phyloP scores from a whole-genome alignment of 1,140 invertebrate genomes.

The Zophobas morio region DNA sequence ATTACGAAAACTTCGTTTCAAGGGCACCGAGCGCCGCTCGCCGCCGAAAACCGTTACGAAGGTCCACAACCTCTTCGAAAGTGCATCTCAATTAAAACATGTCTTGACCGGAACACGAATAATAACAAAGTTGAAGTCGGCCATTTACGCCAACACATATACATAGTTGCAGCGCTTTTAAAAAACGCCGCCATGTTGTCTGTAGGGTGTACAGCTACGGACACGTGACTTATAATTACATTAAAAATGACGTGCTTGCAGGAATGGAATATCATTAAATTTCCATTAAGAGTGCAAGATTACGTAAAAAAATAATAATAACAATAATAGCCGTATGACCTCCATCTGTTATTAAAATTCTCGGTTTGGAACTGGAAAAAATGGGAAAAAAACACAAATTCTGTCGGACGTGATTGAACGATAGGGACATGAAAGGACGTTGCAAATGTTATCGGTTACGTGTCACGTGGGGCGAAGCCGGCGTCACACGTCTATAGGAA shows the following conservation, averaged over 20 bases:
- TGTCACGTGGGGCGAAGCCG: neutral
- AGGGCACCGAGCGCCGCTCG: neutral
- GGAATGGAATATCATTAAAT: constrained; percentile 4
- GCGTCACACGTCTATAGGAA: neutral
- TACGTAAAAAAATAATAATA: constrained; percentile 23
- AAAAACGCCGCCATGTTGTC: constrained; percentile 4
- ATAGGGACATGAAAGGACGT: neutral
- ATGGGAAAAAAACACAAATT: neutral
- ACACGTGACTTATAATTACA: constrained; percentile 12
- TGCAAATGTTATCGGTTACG: neutral
- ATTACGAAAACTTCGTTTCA: neutral
- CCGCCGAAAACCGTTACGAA: neutral
- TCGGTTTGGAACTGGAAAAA: neutral
- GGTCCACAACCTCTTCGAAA: constrained; percentile 2
- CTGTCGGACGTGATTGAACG: neutral
- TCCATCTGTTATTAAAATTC: constrained; percentile 19
- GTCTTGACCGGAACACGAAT: neutral
- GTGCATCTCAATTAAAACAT: constrained; percentile 1
- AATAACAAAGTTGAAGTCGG: neutral
- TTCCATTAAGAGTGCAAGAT: constrained; percentile 3
- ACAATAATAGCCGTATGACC: constrained; percentile 15
- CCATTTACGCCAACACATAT: no score
- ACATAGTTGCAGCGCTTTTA: no score
- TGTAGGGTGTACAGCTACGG: neutral
- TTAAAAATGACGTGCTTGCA: neutral